These are phyloP conservation scores for Blastomussa wellsi DNA, from an alignment of 92 coral and sea anemone genomes.

Conservation along the genomic window DNA sequence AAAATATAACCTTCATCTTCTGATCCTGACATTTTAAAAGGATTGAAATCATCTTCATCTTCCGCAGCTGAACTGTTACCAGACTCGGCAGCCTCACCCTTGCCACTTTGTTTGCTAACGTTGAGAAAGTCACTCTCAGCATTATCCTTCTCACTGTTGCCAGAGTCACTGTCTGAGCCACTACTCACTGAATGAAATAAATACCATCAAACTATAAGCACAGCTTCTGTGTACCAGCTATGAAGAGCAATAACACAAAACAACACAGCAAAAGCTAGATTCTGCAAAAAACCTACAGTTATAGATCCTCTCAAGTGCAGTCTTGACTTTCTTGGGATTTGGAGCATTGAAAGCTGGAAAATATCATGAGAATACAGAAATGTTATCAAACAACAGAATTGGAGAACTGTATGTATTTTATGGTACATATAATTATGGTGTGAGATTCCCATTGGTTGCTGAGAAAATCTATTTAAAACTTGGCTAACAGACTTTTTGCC, in stretches of 20 bases:
- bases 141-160: constrained; percentile 15
- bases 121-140: constrained; percentile 4
- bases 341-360: constrained; percentile 43
- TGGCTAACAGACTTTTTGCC: no score
- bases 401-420: background rate
- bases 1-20: constrained; percentile 69
- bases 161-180: constrained; percentile 83
- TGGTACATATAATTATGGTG: no score
- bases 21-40: constrained; percentile 73
- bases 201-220: background rate
- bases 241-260: background rate
- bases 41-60: constrained; percentile 84
- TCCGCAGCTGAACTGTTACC: constrained; percentile 65
- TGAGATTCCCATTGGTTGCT: no score
- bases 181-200: constrained; percentile 65
- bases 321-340: constrained; percentile 70
- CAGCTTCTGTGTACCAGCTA: background rate
- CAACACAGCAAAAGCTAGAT: background rate
- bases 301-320: constrained; percentile 68
- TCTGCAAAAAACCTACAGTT: constrained; percentile 55
- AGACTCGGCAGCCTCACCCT: constrained; percentile 52
- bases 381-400: background rate
- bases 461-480: no score
- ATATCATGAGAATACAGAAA: background rate
- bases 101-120: background rate